Evolutionary conservation across 2,113 vertebrate species (phyloP), one percentile per base, ranked within the genome.

Genomic region (Ailurus styani): DNA sequence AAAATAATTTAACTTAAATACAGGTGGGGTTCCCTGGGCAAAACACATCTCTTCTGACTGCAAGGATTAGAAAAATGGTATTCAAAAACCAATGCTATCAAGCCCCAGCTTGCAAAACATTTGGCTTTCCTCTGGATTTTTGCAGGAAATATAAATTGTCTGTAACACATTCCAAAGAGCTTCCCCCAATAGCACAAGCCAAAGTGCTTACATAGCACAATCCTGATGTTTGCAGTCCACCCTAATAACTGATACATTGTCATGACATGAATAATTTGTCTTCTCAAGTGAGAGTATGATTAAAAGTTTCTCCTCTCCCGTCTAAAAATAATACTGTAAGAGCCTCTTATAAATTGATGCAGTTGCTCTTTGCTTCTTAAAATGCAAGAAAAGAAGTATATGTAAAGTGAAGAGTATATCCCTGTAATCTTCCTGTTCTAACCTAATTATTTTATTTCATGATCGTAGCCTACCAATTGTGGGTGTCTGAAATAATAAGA

Each of bases 1-100:
- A 83, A 95, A 96, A 85, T 90, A 89, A 89, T 88, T 96, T 75
- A 47, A 93, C 25, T 88, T 86, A 73, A 75, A 96, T 54, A 25
- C 37, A 50, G 45, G 89, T 62, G 70, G 21, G 0, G 4, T 29
- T 82, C 20, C 21, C 17, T 77, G 27, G 25, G 75, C 5, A 91
- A 88, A 91, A 77, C 34, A 17, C 12, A n/a, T 83, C 52, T 81
- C 29, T 87, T 85, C 54, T 72, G 72, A 89, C 72, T 3, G 4
- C 87, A 94, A 57, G 3, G 37, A 55, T 90, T 57, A 85, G 54
- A 93, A 94, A 86, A 81, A 31, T 42, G n/a, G 4, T 66, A 62
- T 37, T 81, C 2, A 14, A 78, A 50, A n/a, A n/a, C 20, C 15
- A 37, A 20, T 73, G 47, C 72, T 13, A 40, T 5, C 34, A 70